These are phyloP conservation scores for Zingel zingel DNA, from an alignment of 2,113 vertebrate species.

Conservation along the genomic window DNA sequence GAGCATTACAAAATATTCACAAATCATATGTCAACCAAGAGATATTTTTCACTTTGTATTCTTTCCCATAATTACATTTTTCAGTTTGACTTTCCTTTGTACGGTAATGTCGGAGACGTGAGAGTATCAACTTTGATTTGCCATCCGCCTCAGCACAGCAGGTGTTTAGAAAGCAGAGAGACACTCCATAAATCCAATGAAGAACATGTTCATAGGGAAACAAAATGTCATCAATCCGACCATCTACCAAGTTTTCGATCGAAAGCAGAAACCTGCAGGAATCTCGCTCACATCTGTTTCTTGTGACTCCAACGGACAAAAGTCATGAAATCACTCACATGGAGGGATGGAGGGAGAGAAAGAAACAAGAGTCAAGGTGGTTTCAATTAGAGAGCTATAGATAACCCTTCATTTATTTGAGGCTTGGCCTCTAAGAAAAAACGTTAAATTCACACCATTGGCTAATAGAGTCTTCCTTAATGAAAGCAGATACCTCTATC, in stretches of 20 bases:
- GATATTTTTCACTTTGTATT: conserved; percentile 27
- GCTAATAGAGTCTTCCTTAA: conserved; percentile 72
- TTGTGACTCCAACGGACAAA: conserved; percentile 79
- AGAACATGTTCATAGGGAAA: conserved; percentile 82
- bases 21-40: conserved; percentile 14
- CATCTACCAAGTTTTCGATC: conserved; percentile 73
- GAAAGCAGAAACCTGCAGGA: conserved; percentile 78
- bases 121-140: conserved; percentile 61
- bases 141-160: conserved; percentile 57
- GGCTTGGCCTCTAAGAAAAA: conserved; percentile 68
- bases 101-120: not conserved
- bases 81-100: not conserved
- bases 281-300: conserved; percentile 84
- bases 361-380: conserved; percentile 74
- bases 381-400: conserved; percentile 83
- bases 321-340: conserved; percentile 83
- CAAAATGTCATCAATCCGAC: conserved; percentile 80
- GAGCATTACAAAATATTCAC: conserved; percentile 25
- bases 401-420: conserved; percentile 81
- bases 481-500: conserved; percentile 79
- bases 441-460: conserved; percentile 81
- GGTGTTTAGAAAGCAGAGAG: conserved; percentile 75
- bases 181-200: conserved; percentile 79
- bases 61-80: conserved; percentile 24
- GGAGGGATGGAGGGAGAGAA: conserved; percentile 52